Conservation (phyloP, 1,140 invertebrate genomes). For the Drosophila lacertosa region DNA sequence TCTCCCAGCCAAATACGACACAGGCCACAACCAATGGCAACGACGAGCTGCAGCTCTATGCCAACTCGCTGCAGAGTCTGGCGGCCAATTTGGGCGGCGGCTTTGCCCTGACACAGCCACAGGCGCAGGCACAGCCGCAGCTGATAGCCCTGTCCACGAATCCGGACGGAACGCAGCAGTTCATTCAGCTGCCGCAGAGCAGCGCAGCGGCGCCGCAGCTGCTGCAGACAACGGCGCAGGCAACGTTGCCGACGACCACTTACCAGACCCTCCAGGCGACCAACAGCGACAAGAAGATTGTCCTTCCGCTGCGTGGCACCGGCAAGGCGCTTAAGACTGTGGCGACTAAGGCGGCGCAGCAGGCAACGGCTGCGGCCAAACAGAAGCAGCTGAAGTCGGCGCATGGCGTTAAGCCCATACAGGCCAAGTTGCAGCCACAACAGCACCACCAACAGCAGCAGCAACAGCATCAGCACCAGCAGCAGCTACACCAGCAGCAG, state of each 20-base stretch:
- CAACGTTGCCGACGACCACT: slow-evolving; percentile 42
- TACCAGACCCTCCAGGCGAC: slow-evolving; percentile 77
- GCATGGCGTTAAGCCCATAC: slow-evolving; percentile 73
- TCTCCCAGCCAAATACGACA: slow-evolving; percentile 61
- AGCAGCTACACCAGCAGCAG: slow-evolving; percentile 45
- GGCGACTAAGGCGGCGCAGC: slow-evolving; percentile 71
- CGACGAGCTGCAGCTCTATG: slow-evolving; percentile 72
- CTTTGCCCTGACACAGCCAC: slow-evolving; percentile 66
- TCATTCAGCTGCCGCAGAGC: slow-evolving; percentile 73
- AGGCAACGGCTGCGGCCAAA: slow-evolving; percentile 64
- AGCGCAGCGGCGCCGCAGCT: slow-evolving; percentile 27
- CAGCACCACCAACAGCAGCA: slow-evolving; percentile 48
- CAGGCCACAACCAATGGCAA: slow-evolving; percentile 14
- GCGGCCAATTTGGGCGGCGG: slow-evolving; percentile 74
- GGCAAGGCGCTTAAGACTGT: slow-evolving; percentile 71
- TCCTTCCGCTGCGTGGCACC: slow-evolving; percentile 52
- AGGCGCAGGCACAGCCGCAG: slow-evolving; percentile 59
- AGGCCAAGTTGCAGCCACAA: slow-evolving; percentile 67
- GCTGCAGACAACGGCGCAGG: slow-evolving; percentile 31
- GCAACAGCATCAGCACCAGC: slow-evolving; percentile 33
- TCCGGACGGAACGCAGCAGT: slow-evolving; percentile 76
- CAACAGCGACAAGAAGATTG: slow-evolving; percentile 77
- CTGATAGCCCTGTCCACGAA: slow-evolving; percentile 76
- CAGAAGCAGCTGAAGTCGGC: slow-evolving; percentile 69
- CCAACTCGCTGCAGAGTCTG: slow-evolving; percentile 70